Conservation (phyloP, 2,888 invertebrate species). For the Apamea epomidion region DNA sequence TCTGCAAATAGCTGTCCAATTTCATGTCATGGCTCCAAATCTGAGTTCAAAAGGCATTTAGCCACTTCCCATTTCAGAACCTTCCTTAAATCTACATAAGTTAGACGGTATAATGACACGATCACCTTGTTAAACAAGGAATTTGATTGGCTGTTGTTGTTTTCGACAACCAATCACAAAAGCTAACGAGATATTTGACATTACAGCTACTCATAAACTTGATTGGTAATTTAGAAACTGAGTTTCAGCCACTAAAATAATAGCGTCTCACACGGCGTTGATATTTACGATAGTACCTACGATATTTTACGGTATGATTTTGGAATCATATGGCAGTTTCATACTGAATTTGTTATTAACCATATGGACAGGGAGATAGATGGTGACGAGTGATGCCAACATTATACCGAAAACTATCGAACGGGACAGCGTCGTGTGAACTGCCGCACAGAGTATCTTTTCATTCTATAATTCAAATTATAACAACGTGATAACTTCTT, state of each 20-base stretch:
- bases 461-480: constrained; percentile 3
- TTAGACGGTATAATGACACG: neutral
- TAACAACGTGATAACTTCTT: constrained; percentile 48
- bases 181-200: neutral
- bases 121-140: neutral
- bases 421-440: neutral
- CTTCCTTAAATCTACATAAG: neutral
- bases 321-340: too few species aligned
- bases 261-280: neutral
- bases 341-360: too few species aligned
- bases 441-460: neutral
- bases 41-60: neutral
- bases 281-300: neutral
- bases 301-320: neutral
- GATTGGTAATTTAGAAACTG: neutral
- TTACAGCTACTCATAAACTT: neutral
- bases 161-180: neutral
- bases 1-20: too few species aligned
- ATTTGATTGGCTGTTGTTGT: neutral
- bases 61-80: neutral
- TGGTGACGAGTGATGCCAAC: neutral
- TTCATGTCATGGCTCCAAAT: neutral
- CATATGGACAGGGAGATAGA: neutral
- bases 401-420: neutral
- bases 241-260: neutral